Evolutionary conservation across 2,113 vertebrate genomes (phyloP).

Genomic region (Varanus komodoensis): DNA sequence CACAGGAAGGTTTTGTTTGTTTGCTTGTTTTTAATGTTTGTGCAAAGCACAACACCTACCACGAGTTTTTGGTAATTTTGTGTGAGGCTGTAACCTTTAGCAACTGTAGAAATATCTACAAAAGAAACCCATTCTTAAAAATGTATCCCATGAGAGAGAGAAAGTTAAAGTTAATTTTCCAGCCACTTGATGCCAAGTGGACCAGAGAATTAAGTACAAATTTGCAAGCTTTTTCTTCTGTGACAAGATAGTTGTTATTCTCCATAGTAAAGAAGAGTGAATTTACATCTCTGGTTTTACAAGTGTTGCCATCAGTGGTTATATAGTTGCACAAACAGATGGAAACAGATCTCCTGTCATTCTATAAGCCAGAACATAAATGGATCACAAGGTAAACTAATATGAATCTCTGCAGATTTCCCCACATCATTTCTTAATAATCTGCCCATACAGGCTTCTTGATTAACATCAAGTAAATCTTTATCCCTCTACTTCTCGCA

Average conservation of each 20-base stretch:
- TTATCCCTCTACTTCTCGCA: too few species aligned
- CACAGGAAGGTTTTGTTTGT: background rate
- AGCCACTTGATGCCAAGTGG: background rate
- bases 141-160: background rate
- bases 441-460: too few species aligned
- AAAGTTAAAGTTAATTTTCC: slow-evolving; percentile 16
- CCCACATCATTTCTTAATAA: too few species aligned
- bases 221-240: slow-evolving; percentile 4
- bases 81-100: background rate
- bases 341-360: background rate
- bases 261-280: background rate
- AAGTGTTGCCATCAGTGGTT: slow-evolving; percentile 24
- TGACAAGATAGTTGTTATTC: background rate
- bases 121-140: background rate
- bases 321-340: background rate
- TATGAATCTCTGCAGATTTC: too few species aligned
- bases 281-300: slow-evolving; percentile 30
- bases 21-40: too few species aligned
- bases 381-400: background rate
- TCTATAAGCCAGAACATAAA: slow-evolving; percentile 4
- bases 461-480: too few species aligned
- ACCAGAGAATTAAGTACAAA: slow-evolving; percentile 38
- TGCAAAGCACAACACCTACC: background rate
- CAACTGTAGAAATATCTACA: background rate
- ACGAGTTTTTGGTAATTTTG: background rate